Evolutionary conservation across 2,113 vertebrate species (phyloP), one percentile per base, ranked within the genome.

Genomic region (Meles meles): DNA sequence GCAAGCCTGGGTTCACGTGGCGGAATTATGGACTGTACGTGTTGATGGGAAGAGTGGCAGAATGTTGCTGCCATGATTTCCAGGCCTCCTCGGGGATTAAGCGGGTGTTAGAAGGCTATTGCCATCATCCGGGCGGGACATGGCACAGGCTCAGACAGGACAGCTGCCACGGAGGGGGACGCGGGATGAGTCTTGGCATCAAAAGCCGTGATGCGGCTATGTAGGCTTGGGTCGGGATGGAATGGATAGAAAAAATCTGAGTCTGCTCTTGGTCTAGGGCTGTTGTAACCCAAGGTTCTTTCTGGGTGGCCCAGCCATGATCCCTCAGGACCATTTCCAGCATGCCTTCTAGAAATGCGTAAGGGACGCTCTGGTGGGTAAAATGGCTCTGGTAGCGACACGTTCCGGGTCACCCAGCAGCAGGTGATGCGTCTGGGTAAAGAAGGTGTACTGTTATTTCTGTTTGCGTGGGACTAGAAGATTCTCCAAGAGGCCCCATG

Each of bases 21-120:
- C 11, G 0, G 39, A 57, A 18, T 17, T 44, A 20, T 0, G 34
- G 23, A 34, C 3, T 39, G 34, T 31, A 0, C 0, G 1, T 44
- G 13, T 85, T 9, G 3, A 21, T 5, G 71, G 34, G 49, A 47
- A 74, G 67, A n/a, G 27, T 23, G 49, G 3, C 20, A 23, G 39
- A 49, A 8, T 12, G 17, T n/a, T 9, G 37, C 39, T 34, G 39
- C n/a, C 23, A 1, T 10, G 69, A 14, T 61, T 34, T 69, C 39
- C 77, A n/a, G 0, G 12, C 63, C 20, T 25, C 12, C 31, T 0
- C 0, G 0, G 79, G 42, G 37, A 44, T 55, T 0, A 39, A 55
- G 57, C 2, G 7, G 37, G 39, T 14, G 6, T 80, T 15, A 7
- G 25, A 79, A 79, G 88, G 13, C 61, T 59, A 47, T 39, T 37